These are phyloP conservation scores for Larimichthys polyactis DNA, from an alignment of 2,113 vertebrate species.

Conservation along the genomic window DNA sequence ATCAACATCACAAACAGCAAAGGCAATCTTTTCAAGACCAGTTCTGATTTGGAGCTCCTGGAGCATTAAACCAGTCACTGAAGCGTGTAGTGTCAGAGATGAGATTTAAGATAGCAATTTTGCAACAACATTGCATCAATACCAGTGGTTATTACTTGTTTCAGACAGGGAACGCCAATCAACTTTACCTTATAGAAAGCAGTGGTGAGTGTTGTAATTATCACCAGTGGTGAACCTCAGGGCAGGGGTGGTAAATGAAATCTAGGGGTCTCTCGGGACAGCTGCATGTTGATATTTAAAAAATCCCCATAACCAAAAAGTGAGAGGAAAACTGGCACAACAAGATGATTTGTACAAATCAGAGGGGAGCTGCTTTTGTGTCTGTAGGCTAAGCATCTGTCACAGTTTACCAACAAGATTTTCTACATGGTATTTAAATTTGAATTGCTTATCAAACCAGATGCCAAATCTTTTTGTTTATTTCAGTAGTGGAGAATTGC, in stretches of 20 bases:
- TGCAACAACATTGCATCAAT: slow-evolving; percentile 24
- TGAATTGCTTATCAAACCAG: not conserved
- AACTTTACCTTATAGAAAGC: slow-evolving; percentile 24
- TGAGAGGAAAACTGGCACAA: slow-evolving; percentile 9
- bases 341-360: not conserved
- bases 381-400: not conserved
- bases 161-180: slow-evolving; percentile 19
- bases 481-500: not conserved
- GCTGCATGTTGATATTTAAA: slow-evolving; percentile 28
- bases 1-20: not conserved
- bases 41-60: slow-evolving; percentile 27
- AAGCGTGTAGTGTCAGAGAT: slow-evolving; percentile 35
- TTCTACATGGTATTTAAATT: not conserved
- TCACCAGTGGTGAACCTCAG: slow-evolving; percentile 20
- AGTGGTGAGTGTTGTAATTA: slow-evolving; percentile 7
- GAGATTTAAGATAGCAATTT: slow-evolving; percentile 46
- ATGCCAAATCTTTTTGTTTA: not conserved
- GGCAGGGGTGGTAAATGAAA: slow-evolving; percentile 25
- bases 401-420: not conserved
- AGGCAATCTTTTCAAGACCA: slow-evolving; percentile 16
- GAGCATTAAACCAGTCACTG: slow-evolving; percentile 31
- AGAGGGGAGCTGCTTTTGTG: slow-evolving; percentile 5
- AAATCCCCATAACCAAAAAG: not conserved
- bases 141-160: slow-evolving; percentile 36
- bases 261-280: not conserved